phyloP scores from a whole-genome alignment of 2,113 vertebrate genomes.

The Elachura formosa region DNA sequence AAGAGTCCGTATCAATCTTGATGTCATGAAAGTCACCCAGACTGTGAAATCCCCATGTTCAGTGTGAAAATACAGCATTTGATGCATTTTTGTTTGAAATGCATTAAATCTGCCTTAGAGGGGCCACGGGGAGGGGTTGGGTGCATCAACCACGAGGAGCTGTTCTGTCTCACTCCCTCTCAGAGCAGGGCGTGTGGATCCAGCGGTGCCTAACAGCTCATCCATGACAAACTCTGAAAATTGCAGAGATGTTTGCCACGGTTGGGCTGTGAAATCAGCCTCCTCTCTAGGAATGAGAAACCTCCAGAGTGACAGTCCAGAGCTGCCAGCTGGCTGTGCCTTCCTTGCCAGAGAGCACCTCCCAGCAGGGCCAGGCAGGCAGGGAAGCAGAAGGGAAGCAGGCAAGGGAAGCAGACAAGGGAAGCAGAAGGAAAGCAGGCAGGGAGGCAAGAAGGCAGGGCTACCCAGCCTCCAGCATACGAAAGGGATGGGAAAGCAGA shows the following conservation, averaged over 20 bases:
- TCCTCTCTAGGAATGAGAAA: constrained; percentile 43
- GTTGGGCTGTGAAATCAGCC: background rate
- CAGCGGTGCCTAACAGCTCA: background rate
- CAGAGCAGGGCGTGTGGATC: background rate
- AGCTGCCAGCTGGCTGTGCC: background rate
- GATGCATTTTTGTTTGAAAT: constrained; percentile 55
- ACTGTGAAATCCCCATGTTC: background rate
- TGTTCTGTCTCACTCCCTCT: background rate
- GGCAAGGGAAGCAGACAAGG: background rate
- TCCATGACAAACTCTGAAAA: constrained; percentile 14
- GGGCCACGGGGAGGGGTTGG: background rate
- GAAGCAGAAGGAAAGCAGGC: no score
- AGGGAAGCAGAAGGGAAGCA: background rate
- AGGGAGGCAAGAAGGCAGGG: background rate
- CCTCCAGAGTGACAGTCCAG: background rate
- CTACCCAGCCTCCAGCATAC: background rate
- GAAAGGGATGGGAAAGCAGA: background rate
- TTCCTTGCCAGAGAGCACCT: background rate
- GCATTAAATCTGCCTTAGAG: constrained; percentile 14
- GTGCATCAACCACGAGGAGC: rapidly evolving
- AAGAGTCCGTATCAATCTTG: background rate
- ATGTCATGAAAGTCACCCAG: constrained; percentile 22
- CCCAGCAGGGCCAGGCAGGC: background rate
- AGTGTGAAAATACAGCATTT: background rate
- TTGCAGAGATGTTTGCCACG: background rate